Conservation (phyloP, 2,888 invertebrate species). For the Scotopteryx bipunctaria region DNA sequence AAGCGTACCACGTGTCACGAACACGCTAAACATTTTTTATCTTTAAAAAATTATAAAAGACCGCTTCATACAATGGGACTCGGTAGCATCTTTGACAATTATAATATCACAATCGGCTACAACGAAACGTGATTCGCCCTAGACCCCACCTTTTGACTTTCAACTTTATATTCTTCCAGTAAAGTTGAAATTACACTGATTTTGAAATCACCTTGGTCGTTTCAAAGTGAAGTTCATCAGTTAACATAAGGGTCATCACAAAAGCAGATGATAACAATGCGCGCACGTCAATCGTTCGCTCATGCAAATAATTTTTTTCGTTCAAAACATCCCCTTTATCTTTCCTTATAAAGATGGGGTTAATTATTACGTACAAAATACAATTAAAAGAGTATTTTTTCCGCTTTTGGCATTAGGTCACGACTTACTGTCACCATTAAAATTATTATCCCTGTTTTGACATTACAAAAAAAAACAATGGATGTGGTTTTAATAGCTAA, state of each 20-base stretch:
- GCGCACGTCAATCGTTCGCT: constrained; percentile 82
- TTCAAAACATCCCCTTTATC: constrained; percentile 80
- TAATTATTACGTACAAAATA: constrained; percentile 82
- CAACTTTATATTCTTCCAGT: constrained; percentile 56
- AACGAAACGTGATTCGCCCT: constrained; percentile 57
- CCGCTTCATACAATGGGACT: constrained; percentile 75
- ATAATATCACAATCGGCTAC: constrained; percentile 69
- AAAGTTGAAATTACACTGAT: constrained; percentile 57
- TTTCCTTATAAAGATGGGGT: constrained; percentile 75
- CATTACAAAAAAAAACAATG: constrained; percentile 53
- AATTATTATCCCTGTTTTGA: constrained; percentile 76
- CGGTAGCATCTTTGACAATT: constrained; percentile 84
- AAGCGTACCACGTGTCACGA: constrained; percentile 80
- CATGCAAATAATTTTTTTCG: constrained; percentile 82
- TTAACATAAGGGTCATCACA: constrained; percentile 83
- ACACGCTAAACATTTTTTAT: constrained; percentile 83
- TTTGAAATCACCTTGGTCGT: constrained; percentile 45
- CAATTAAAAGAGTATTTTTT: constrained; percentile 78
- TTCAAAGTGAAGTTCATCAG: constrained; percentile 53
- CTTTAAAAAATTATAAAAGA: constrained; percentile 81
- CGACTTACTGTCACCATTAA: constrained; percentile 78
- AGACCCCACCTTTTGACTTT: constrained; percentile 31
- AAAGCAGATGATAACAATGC: constrained; percentile 81
- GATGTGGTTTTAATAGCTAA: constrained; percentile 65
- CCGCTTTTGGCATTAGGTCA: constrained; percentile 72